Evolutionary conservation across 1,140 invertebrate species (phyloP).

Genomic region (Achroia grisella): DNA sequence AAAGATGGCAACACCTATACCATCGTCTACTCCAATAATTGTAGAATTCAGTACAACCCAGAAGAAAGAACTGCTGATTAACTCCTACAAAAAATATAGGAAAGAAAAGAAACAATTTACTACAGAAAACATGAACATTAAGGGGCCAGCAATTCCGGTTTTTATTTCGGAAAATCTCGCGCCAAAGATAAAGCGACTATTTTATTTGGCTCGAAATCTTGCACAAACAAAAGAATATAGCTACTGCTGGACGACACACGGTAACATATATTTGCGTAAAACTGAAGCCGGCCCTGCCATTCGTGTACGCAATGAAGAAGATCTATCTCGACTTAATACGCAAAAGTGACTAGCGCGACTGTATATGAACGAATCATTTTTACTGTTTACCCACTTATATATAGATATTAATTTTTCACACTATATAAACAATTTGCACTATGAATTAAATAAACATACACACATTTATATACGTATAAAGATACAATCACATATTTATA

Average conservation of each 20-base stretch:
- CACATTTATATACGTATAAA: too few species aligned
- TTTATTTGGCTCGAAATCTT: constrained; percentile 3
- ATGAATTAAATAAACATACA: too few species aligned
- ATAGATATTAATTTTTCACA: too few species aligned
- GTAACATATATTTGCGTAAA: constrained; percentile 2
- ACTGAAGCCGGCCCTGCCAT: too few species aligned
- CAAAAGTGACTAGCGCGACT: too few species aligned
- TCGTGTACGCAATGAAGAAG: too few species aligned
- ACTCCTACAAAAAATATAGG: not conserved
- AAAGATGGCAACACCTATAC: too few species aligned
- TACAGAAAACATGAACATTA: constrained; percentile 3
- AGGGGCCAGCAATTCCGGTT: not conserved
- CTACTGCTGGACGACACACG: constrained; percentile 9
- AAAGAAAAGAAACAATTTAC: not conserved
- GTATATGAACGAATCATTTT: too few species aligned
- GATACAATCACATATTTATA: too few species aligned
- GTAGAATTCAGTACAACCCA: constrained; percentile 1
- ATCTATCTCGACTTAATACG: too few species aligned
- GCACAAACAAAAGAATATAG: constrained; percentile 1
- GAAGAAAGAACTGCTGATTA: not conserved
- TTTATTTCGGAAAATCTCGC: constrained; percentile 5
- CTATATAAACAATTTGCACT: too few species aligned
- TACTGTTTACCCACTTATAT: too few species aligned
- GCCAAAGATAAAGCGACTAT: not conserved
- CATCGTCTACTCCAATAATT: constrained; percentile 3